Base-by-base conservation (phyloP, 2,888 invertebrate species). In the Philaethria dido region DNA sequence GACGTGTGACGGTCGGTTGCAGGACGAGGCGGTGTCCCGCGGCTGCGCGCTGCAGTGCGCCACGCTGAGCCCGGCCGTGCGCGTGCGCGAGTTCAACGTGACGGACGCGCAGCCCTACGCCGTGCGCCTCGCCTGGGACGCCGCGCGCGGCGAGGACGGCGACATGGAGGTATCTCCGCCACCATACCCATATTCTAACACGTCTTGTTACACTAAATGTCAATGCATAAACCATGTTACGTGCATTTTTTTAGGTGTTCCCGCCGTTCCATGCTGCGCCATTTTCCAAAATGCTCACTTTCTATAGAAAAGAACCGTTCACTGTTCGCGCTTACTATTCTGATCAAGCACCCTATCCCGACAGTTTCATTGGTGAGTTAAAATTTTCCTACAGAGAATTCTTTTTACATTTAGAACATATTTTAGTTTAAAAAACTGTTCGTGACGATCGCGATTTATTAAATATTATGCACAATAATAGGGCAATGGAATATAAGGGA, bases 1-100 rank as follows among this genome's bases (percentile, higher is more conserved):
- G n/a, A n/a, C n/a, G n/a, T 47, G 47, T 47, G 47, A 47, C 2
- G 5, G 5, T 50, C 5, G 25, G 33, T 33, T n/a, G 13, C 13
- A 93, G 89, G 99, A 99, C 85, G 99, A 99, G 88, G 98, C 99
- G 0, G 99, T 99, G 29, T 94, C 99, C 2, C 95, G 99, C 67
- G 99, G 99, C 2, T 99, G 99, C 86, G 99, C 99, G 33, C 92
- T 99, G 66, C 97, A 97, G 79, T 99, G 99, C 91, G 99, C 99
- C 18, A 99, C 99, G 93, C 94, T 99, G 79, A 98, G 98, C 64
- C 99, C 99, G 42, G 98, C 98, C 18, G 98, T 99, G 80, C 96
- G 99, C 82, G 99, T 99, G 69, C 95, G 99, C 66, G 99, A 99
- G 77, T 99, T 99, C 88, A 95, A 95, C 75, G 96, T 99, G 39